A percentile compares a stretch with the other conserved stretches of the same genome.
phyloP scores from a whole-genome alignment of 30 jellyfish, hydroid and myxozoan genomes.

The Nemopilema nomurai region DNA sequence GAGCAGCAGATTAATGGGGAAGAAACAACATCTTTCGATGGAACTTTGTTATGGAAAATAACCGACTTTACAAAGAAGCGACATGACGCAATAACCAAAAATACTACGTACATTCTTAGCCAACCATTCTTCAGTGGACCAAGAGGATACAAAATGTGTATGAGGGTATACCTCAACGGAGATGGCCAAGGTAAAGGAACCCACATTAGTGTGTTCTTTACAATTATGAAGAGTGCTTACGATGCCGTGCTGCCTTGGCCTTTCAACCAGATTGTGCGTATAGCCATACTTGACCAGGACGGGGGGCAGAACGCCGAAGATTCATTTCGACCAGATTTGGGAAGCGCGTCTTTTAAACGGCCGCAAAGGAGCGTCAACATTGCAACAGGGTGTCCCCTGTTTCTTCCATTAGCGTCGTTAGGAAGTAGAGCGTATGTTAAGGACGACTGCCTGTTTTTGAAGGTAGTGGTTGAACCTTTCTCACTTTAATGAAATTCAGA shows the following conservation, averaged over 20 bases:
- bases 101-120: constrained; percentile 68
- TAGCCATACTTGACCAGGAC: constrained; percentile 49
- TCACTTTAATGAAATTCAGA: constrained; percentile 9
- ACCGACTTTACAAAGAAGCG: constrained; percentile 45
- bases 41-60: constrained; percentile 77
- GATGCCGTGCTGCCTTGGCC: constrained; percentile 96
- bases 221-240: constrained; percentile 71
- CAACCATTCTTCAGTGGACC: constrained; percentile 69
- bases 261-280: constrained; percentile 53
- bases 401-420: constrained; percentile 17
- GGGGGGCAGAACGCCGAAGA: constrained; percentile 48
- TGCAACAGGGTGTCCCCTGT: constrained; percentile 89
- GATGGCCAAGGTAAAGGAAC: constrained; percentile 93
- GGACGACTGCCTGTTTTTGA: constrained; percentile 51
- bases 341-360: constrained; percentile 68
- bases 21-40: constrained; percentile 76
- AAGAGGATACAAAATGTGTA: constrained; percentile 84
- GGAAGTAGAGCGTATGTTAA: background rate
- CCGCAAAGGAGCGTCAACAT: constrained; percentile 74
- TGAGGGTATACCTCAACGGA: constrained; percentile 81
- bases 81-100: constrained; percentile 75
- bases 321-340: constrained; percentile 78
- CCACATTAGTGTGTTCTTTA: constrained; percentile 71
- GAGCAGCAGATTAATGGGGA: constrained; percentile 36
- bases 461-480: constrained; percentile 20